These are phyloP conservation scores for Cryptomyrus ogoouensis DNA, from an alignment of 2,113 vertebrate genomes.

Conservation along the genomic window DNA sequence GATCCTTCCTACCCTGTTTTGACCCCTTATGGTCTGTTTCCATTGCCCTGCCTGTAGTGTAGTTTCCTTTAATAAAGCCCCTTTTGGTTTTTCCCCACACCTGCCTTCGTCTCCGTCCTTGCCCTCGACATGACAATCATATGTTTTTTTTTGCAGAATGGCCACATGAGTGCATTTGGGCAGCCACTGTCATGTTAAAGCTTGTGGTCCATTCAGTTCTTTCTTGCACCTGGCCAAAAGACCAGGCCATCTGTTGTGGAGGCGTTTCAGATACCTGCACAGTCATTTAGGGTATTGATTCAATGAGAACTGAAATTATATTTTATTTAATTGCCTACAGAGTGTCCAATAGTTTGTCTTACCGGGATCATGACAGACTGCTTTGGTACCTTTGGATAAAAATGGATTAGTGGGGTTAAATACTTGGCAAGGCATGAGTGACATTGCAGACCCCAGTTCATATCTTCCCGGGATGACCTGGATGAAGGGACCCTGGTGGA, in stretches of 20 bases:
- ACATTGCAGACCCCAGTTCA: neutral
- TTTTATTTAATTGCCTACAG: neutral
- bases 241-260: neutral
- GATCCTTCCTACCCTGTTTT: too few species aligned
- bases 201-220: neutral
- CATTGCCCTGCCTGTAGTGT: too few species aligned
- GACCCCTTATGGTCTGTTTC: too few species aligned
- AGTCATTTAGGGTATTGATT: neutral
- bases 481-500: constrained; percentile 11
- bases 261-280: neutral
- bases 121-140: too few species aligned
- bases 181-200: neutral
- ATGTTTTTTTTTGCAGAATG: neutral
- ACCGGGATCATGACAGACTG: neutral
- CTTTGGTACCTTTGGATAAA: neutral
- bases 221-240: neutral
- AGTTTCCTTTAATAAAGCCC: too few species aligned
- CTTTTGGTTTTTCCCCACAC: too few species aligned
- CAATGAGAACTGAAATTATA: neutral
- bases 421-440: neutral
- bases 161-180: neutral
- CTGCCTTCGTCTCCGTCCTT: too few species aligned
- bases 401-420: neutral
- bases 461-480: neutral
- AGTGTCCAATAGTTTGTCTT: neutral